Evolutionary conservation across 2,888 invertebrate species (phyloP).

Genomic region (Punctoribates punctum): DNA sequence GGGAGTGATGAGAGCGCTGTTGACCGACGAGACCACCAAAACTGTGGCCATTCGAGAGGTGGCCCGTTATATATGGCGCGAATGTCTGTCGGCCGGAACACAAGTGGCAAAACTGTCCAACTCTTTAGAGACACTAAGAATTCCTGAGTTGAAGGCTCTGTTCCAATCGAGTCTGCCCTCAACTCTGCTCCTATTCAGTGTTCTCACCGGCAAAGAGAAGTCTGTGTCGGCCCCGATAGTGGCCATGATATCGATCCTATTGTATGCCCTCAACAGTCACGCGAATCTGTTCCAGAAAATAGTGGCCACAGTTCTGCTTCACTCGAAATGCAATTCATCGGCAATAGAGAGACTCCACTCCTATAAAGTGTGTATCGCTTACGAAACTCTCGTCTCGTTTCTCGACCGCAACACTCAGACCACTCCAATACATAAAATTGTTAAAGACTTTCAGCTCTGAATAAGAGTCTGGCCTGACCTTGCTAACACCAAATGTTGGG

Average conservation of each 20-base stretch:
- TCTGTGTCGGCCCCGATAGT: neutral
- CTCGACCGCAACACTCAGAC: neutral
- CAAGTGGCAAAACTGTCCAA: neutral
- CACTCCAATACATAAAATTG: neutral
- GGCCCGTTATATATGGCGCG: neutral
- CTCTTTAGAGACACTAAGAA: neutral
- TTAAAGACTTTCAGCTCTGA: neutral
- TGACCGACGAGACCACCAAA: neutral
- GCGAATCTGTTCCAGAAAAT: neutral
- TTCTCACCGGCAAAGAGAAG: neutral
- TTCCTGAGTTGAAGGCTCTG: neutral
- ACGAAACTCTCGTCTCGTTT: neutral
- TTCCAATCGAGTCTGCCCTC: neutral
- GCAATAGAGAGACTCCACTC: neutral
- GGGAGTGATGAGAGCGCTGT: neutral
- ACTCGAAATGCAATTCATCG: neutral
- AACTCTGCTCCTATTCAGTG: neutral
- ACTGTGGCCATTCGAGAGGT: neutral
- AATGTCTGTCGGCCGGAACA: neutral
- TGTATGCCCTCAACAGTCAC: neutral
- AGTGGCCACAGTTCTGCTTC: neutral
- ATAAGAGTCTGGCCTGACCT: too few species aligned
- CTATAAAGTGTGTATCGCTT: neutral
- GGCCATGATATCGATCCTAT: neutral
- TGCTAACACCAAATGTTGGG: too few species aligned